These are phyloP conservation scores for Biston betularia DNA, from an alignment of 2,888 invertebrate species.

Conservation along the genomic window DNA sequence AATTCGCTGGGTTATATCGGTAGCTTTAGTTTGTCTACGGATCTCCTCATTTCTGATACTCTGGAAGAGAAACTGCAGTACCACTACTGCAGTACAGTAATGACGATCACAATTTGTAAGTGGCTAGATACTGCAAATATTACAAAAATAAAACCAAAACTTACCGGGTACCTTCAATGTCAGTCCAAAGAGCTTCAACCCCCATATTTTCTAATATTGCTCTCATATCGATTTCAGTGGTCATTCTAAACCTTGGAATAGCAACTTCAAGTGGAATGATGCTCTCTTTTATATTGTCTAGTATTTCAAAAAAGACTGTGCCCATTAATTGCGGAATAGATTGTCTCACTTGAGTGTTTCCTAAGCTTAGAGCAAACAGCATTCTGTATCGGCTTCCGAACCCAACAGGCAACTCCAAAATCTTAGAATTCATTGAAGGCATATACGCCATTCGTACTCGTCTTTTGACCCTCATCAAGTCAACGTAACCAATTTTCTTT, in stretches of 20 bases:
- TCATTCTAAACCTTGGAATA: conserved; percentile 51
- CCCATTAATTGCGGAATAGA: conserved; percentile 44
- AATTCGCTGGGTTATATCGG: too few species aligned
- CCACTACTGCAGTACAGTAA: too few species aligned
- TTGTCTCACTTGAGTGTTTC: conserved; percentile 25
- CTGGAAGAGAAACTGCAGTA: too few species aligned
- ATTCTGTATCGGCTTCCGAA: conserved; percentile 50
- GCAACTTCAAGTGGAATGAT: conserved; percentile 52
- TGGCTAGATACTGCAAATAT: too few species aligned
- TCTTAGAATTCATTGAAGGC: conserved; percentile 48
- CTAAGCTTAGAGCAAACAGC: conserved; percentile 47
- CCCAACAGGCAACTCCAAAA: conserved; percentile 56
- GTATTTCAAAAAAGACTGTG: conserved; percentile 47
- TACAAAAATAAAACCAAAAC: conserved; percentile 16
- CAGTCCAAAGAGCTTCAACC: conserved; percentile 45
- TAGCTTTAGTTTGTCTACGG: too few species aligned
- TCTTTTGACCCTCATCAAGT: conserved; percentile 51
- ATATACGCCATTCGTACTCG: conserved; percentile 49
- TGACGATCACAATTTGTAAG: too few species aligned
- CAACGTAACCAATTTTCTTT: conserved; percentile 47
- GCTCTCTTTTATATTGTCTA: conserved; percentile 49
- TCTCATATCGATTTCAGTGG: conserved; percentile 49
- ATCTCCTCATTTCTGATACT: too few species aligned
- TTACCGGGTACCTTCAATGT: conserved; percentile 50
- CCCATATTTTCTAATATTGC: conserved; percentile 48